Evolutionary conservation across 2,113 vertebrate genomes (phyloP), one percentile per base, ranked within the genome.

Genomic region (Toxotes chatareus): DNA sequence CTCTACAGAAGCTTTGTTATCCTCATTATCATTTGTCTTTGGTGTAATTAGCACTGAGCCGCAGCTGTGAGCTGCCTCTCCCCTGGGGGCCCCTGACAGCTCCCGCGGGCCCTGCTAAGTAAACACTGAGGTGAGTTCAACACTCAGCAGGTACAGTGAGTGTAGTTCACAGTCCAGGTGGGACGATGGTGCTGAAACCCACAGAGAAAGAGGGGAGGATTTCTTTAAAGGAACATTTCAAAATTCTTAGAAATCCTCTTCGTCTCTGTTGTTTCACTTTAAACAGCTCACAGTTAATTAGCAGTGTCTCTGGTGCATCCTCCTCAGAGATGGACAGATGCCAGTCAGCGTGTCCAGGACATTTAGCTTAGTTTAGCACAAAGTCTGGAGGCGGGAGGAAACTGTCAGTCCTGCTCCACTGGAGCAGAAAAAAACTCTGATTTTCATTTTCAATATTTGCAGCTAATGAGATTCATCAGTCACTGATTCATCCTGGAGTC

Each of bases 1-100:
- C 56, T 73, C 44, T 2, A 49, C 79, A 13, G 75, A 51, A 60
- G 34, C 75, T 17, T 70, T 85, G 76, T 88, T 83, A 40, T 88
- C 63, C 36, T 88, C 72, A 76, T 82, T 80, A 51, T 44, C 38
- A 2, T 64, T 42, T n/a, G 7, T 69, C 63, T 44, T 38, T 17
- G 9, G 19, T 38, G 66, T 85, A 83, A 88, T 89, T 84, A 84
- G 56, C 5, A 0, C 17, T 27, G 21, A 85, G 86, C 70, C 65
- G 73, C 79, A 85, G 72, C 69, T 88, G 73, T 32, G 74, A 51
- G 44, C 23, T 0, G 7, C 0, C 83, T 47, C 79, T 0, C 40
- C 78, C 61, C 69, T 0, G 0, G 14, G 68, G 46, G 16, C 42
- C 27, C 59, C 19, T 14, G 5, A 5, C 5, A 11, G 6, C 55